Evolutionary conservation across 2,888 invertebrate species (phyloP).

Genomic region (Sycophila texana): DNA sequence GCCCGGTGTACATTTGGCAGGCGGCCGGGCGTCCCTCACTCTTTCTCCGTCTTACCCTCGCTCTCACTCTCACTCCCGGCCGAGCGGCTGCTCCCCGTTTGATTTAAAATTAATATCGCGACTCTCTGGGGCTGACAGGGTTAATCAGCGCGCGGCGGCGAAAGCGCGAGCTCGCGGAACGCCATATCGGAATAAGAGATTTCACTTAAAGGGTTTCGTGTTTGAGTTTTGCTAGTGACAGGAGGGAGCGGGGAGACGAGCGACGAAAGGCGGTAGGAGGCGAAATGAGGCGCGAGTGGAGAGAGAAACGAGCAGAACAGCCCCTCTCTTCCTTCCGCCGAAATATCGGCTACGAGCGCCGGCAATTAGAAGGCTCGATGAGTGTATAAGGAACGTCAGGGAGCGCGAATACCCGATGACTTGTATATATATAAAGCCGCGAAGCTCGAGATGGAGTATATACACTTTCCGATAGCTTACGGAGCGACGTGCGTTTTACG

Average conservation of each 20-base stretch:
- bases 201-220: slow-evolving; percentile 76
- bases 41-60: slow-evolving; percentile 8
- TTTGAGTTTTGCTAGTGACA: slow-evolving; percentile 76
- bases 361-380: slow-evolving; percentile 31
- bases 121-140: slow-evolving; percentile 75
- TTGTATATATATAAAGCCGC: neutral
- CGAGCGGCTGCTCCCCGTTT: slow-evolving; percentile 58
- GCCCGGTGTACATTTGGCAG: slow-evolving; percentile 50
- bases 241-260: slow-evolving; percentile 62
- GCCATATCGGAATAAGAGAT: slow-evolving; percentile 75
- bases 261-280: slow-evolving; percentile 25
- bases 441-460: neutral
- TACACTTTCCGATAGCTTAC: neutral
- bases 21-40: neutral
- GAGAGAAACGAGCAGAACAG: slow-evolving; percentile 11
- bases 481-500: neutral
- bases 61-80: slow-evolving; percentile 27
- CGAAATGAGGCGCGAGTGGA: slow-evolving; percentile 37
- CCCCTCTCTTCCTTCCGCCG: neutral
- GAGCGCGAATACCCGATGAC: slow-evolving; percentile 1
- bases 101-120: slow-evolving; percentile 75
- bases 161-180: slow-evolving; percentile 62
- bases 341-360: slow-evolving; percentile 18
- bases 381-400: slow-evolving; percentile 13
- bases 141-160: slow-evolving; percentile 71